These are phyloP conservation scores for Poecile montanus DNA, from an alignment of 2,797 vertebrate species.

Conservation along the genomic window DNA sequence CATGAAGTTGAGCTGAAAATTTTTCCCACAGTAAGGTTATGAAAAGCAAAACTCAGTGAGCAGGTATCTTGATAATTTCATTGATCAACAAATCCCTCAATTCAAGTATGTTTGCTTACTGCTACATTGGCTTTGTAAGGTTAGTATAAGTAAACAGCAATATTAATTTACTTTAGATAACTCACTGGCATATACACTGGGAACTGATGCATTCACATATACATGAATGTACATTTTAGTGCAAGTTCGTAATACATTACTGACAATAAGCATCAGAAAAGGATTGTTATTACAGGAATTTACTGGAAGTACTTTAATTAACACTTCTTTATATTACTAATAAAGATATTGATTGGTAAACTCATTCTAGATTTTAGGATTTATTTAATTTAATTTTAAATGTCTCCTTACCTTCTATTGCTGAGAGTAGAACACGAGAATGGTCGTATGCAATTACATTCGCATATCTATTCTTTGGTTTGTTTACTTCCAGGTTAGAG, in stretches of 20 bases:
- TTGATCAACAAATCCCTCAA: not conserved
- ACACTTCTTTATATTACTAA: not conserved
- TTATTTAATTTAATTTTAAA: not conserved
- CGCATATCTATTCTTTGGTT: conserved; percentile 99
- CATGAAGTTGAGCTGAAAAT: not conserved
- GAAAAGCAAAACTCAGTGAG: not conserved
- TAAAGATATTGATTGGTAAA: not conserved
- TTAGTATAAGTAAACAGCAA: not conserved
- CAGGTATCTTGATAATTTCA: not conserved
- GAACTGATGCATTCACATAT: not conserved
- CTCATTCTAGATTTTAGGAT: not conserved
- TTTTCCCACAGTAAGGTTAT: not conserved
- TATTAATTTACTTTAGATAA: not conserved
- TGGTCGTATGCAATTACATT: conserved; percentile 99
- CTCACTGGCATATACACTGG: not conserved
- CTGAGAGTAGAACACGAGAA: conserved; percentile 93
- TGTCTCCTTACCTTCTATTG: conserved; percentile 90
- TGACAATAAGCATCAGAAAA: not conserved
- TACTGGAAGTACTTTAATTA: not conserved
- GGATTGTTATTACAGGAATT: not conserved
- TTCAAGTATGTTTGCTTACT: not conserved
- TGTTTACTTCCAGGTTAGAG: conserved; percentile 99
- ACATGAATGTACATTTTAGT: not conserved
- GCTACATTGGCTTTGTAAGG: not conserved
- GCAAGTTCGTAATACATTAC: not conserved